A percentile compares a stretch with the other conserved stretches of the same genome.
These are phyloP conservation scores for Cottoperca gobio DNA, from an alignment of 2,797 vertebrate species.

Conservation along the genomic window DNA sequence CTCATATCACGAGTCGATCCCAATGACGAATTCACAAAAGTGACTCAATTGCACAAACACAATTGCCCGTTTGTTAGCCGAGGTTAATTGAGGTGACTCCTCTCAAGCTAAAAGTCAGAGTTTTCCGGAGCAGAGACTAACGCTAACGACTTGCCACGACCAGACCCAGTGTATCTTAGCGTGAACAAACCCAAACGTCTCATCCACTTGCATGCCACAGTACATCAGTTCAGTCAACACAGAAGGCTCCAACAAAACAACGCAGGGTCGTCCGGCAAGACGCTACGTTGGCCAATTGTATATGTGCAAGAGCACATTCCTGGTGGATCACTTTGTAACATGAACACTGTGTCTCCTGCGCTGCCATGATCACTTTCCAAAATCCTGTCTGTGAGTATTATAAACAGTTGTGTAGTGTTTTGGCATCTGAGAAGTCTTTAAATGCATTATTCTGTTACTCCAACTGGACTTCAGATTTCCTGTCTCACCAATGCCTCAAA, in stretches of 20 bases:
- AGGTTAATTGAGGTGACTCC: not conserved
- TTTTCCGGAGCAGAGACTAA: not conserved
- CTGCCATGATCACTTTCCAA: not conserved
- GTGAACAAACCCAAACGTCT: not conserved
- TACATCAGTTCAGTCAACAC: not conserved
- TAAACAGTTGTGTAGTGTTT: not conserved
- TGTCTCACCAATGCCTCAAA: not conserved
- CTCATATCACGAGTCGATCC: not conserved
- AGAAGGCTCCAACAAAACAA: not conserved
- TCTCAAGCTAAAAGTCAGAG: not conserved
- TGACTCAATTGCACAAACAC: not conserved
- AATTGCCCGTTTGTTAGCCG: not conserved
- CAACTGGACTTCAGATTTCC: constrained; percentile 2
- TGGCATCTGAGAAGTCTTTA: not conserved
- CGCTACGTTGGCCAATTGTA: not conserved
- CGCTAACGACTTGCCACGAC: not conserved
- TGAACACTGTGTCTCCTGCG: not conserved
- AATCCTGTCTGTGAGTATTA: not conserved
- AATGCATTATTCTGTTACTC: not conserved
- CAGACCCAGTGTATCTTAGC: not conserved
- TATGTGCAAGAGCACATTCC: not conserved
- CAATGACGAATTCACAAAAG: not conserved
- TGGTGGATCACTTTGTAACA: not conserved
- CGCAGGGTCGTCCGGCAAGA: not conserved
- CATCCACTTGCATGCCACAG: not conserved